phyloP scores from a whole-genome alignment of 2,888 invertebrate species.

The Drosophila glabriapex region DNA sequence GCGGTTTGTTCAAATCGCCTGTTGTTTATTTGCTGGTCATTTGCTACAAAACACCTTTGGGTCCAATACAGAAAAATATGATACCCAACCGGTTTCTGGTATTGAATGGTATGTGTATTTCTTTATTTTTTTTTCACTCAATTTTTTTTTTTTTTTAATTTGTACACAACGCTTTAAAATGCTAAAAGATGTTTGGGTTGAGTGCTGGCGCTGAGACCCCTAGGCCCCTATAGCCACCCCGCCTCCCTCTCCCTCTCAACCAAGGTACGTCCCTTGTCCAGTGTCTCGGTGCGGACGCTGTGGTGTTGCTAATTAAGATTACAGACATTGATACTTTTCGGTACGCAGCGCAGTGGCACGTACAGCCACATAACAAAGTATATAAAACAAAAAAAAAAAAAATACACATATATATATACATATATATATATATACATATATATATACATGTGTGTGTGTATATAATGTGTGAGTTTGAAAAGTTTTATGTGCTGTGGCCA shows the following conservation, averaged over 20 bases:
- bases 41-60: conserved; percentile 72
- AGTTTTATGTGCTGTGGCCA: not conserved
- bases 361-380: conserved; percentile 45
- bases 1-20: conserved; percentile 47
- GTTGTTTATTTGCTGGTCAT: conserved; percentile 74
- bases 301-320: conserved; percentile 79
- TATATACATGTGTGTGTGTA: not conserved
- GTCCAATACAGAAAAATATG: conserved; percentile 52
- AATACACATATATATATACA: conserved; percentile 1
- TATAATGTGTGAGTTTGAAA: not conserved
- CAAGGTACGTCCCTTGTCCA: conserved; percentile 4
- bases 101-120: conserved; percentile 41
- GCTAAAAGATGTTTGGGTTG: conserved; percentile 74
- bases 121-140: conserved; percentile 31
- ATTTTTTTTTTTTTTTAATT: conserved; percentile 45
- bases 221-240: not conserved
- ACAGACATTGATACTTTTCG: conserved; percentile 78
- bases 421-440: not conserved
- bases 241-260: conserved; percentile 9
- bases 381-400: conserved; percentile 3
- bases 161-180: conserved; percentile 71
- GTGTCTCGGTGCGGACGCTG: conserved; percentile 37
- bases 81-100: conserved; percentile 60
- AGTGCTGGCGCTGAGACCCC: conserved; percentile 52
- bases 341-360: conserved; percentile 69